Conservation (phyloP, 2,113 vertebrate genomes). For the Solea senegalensis region DNA sequence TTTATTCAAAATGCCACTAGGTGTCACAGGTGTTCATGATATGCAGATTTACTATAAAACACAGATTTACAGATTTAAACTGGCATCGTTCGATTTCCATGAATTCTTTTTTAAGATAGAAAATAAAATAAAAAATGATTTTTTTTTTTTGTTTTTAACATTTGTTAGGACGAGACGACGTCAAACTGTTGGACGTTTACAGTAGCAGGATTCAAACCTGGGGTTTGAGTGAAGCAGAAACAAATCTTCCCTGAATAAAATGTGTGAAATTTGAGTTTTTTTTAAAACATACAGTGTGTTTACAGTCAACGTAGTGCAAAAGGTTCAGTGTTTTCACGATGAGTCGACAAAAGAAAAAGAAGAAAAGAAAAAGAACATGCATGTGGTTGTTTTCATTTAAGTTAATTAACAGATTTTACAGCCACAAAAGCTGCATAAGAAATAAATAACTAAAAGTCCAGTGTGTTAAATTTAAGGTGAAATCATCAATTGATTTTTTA, state of each 20-base stretch:
- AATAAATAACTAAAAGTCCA: background rate
- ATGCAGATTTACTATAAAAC: constrained; percentile 20
- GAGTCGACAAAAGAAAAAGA: background rate
- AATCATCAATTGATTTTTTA: no score
- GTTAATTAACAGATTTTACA: constrained; percentile 32
- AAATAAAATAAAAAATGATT: background rate
- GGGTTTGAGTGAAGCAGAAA: constrained; percentile 26
- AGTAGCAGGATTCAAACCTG: constrained; percentile 36
- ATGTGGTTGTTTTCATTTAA: constrained; percentile 7
- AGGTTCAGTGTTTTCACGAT: constrained; percentile 56
- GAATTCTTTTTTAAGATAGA: constrained; percentile 27
- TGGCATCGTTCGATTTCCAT: background rate
- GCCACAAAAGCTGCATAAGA: constrained; percentile 23
- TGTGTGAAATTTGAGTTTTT: background rate
- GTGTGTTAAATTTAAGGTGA: no score
- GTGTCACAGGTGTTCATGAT: constrained; percentile 24
- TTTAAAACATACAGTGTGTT: constrained; percentile 17
- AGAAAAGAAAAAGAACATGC: constrained; percentile 31
- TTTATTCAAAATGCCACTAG: constrained; percentile 50
- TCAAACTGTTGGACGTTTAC: constrained; percentile 19
- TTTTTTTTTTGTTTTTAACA: background rate
- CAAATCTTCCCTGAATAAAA: constrained; percentile 47
- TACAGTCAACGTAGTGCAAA: constrained; percentile 54
- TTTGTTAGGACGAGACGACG: background rate
- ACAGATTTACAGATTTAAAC: background rate